Base-by-base conservation (phyloP, 2,797 vertebrate species). In the Hyperoplus immaculatus region DNA sequence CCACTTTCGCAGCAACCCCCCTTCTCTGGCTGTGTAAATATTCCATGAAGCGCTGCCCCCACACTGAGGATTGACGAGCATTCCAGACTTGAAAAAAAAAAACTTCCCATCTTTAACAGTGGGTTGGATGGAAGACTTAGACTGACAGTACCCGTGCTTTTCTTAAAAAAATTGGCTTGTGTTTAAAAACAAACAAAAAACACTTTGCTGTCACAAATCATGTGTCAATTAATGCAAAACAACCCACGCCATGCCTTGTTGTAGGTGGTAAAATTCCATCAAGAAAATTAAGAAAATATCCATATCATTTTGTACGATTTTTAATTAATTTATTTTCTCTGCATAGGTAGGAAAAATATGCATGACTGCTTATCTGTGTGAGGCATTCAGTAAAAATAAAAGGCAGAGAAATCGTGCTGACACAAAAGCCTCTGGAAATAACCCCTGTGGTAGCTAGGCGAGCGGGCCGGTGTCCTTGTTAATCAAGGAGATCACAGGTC, bases 1-100 rank as follows among this genome's bases (percentile, higher is more conserved):
- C 86, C 29, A 29, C 29, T 29, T 29, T 89, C 72, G 67, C 74
- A 72, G 85, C 92, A 84, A 69, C 72, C 77, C 68, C 49, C 51
- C 64, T 58, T 83, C 72, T 72, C 69, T 68, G 76, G 77, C 89
- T 92, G 87, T 91, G 92, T 95, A 95, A 94, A 95, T 95, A 93
- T 93, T 93, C 90, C 77, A 94, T 90, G 87, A 95, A 89, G 78
- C 14, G 39, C 82, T 91, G 83, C 75, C 85, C 87, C 80, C 72
- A 77, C 75, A 81, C 38, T 83, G 60, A 64, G 83, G 79, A 92
- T 85, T 90, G 82, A 92, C 91, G 91, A 85, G 83, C 71, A 80
- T 83, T 83, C 68, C 75, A 81, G 62, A 72, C 71, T 78, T 68
- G 14, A 82, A 92, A 29, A 29, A 29, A 29, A 29, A 29, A 29